Base-by-base conservation (phyloP, 2,888 invertebrate species). In the Lepidocyrtoides sp. region DNA sequence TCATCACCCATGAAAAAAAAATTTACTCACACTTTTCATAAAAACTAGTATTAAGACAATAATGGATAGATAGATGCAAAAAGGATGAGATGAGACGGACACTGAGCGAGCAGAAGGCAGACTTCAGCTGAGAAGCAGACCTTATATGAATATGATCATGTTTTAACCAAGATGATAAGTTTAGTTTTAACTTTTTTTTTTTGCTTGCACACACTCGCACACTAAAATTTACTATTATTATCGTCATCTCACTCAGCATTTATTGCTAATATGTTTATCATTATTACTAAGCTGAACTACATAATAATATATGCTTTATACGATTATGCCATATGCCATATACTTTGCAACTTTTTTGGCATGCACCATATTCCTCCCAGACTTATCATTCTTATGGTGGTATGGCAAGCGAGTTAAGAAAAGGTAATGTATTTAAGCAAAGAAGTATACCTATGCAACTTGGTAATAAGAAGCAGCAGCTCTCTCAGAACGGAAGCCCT, bases 271-370 rank as follows among this genome's bases (percentile, higher is more conserved):
- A 54, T 83, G 29, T 44, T 20, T 26, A 69, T 82, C 57, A 82
- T 82, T 82, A 57, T 72, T 69, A 51, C 12, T 60, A 48, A 72
- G 75, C 77, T 60, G 63, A 72, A 83, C 77, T 60, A 79, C 79
- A 85, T 66, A 20, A 72, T 54, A 60, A 26, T 26, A 60, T 60
- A 60, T n/a, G n/a, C n/a, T n/a, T 23, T 54, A 32, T 66, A 66
- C 32, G 36, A 44, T 20, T 83, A 48, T 88, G 91, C 91, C 83
- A 89, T 86, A 89, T 89, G 88, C 89, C 89, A 89, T 89, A n/a
- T n/a, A 82, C 79, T 89, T 82, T 79, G 60, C 14, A 44, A 57
- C 44, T 66, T 89, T 84, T 79, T 89, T 89, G 89, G 89, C 89
- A 89, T 48, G 51, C 77, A 87, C 36, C 48, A 54, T 82, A 29